Conservation (phyloP, 1,140 invertebrate species). For the Bombus superbus region DNA sequence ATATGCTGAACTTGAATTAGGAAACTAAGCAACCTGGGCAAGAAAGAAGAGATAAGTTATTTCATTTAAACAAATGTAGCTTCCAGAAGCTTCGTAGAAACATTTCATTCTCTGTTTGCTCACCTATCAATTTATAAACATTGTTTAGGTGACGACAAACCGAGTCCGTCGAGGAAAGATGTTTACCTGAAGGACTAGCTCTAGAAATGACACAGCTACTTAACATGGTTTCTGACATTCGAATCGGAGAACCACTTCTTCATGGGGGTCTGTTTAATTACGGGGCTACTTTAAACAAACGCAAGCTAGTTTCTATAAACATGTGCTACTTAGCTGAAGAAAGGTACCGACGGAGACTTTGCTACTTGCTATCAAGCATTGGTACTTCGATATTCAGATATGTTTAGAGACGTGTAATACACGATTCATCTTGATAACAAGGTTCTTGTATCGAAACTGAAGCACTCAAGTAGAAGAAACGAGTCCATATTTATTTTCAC, state of each 20-base stretch:
- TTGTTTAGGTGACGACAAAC: constrained; percentile 5
- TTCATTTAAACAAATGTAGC: not conserved
- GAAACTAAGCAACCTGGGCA: too few relatives aligned
- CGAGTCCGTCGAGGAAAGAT: not conserved
- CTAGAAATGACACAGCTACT: constrained; percentile 6
- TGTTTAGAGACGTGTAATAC: not conserved
- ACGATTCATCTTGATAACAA: not conserved
- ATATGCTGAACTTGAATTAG: too few relatives aligned
- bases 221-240: constrained; percentile 15
- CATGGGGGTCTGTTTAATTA: constrained; percentile 69
- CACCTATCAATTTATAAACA: constrained; percentile 35
- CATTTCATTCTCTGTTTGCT: not conserved
- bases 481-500: not conserved
- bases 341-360: constrained; percentile 51
- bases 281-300: constrained; percentile 58
- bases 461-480: not conserved
- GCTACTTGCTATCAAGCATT: not conserved
- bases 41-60: not conserved
- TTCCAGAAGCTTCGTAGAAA: not conserved
- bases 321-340: constrained; percentile 39
- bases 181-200: constrained; percentile 15
- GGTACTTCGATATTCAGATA: not conserved
- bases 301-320: constrained; percentile 51
- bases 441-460: not conserved
- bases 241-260: constrained; percentile 45